phyloP scores from a whole-genome alignment of 2,888 invertebrate species.

The Cordilura impudica region DNA sequence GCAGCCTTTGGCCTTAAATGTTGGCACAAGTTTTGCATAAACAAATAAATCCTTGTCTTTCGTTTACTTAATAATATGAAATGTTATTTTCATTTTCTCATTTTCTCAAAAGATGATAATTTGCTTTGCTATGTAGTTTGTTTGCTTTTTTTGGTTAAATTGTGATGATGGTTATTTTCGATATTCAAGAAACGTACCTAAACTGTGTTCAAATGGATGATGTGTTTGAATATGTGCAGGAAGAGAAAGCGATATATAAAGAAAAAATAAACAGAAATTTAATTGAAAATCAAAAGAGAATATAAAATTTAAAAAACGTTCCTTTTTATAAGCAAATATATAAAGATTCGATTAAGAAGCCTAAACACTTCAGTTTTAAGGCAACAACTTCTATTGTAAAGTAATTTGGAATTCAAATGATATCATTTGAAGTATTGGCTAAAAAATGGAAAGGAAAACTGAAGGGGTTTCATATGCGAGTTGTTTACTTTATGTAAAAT shows the following conservation, averaged over 20 bases:
- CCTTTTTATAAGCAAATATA: too few relatives aligned
- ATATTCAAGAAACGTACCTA: conserved; percentile 39
- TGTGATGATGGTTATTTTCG: not conserved
- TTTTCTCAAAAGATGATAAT: conserved; percentile 1
- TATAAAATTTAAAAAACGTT: too few relatives aligned
- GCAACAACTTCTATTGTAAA: too few relatives aligned
- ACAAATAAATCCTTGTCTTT: conserved; percentile 54
- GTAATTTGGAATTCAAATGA: too few relatives aligned
- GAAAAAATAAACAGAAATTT: too few relatives aligned
- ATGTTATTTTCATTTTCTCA: not conserved
- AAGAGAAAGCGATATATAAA: conserved; percentile 17
- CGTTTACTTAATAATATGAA: not conserved
- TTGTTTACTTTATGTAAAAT: too few relatives aligned
- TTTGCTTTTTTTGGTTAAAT: not conserved
- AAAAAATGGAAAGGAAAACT: too few relatives aligned
- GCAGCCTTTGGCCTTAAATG: conserved; percentile 39
- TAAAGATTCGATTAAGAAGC: too few relatives aligned
- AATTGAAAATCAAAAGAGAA: too few relatives aligned
- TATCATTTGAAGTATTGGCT: too few relatives aligned
- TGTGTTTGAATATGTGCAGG: conserved; percentile 13
- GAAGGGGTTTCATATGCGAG: too few relatives aligned
- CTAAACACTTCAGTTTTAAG: too few relatives aligned
- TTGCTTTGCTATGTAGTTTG: not conserved
- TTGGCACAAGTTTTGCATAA: conserved; percentile 54
- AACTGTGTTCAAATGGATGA: conserved; percentile 26